Percentiles rank a stretch among this genome's conserved stretches.
Evolutionary conservation across 2,113 vertebrate genomes (phyloP).

Genomic region (Alosa alosa): DNA sequence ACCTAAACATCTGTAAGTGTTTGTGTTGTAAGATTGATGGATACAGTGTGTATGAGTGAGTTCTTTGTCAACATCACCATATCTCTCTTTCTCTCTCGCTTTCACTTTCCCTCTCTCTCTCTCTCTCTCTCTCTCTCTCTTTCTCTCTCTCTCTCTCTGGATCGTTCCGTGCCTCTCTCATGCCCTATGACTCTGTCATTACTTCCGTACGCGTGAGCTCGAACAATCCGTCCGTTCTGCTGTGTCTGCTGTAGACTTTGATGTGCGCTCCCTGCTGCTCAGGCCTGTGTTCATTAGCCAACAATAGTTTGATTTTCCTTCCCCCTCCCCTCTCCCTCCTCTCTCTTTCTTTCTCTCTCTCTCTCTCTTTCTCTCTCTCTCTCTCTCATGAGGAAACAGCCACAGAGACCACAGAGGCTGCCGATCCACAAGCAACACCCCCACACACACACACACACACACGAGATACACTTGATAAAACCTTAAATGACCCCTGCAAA

Average conservation of each 20-base stretch:
- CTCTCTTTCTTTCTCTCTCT: neutral
- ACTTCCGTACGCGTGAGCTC: constrained; percentile 67
- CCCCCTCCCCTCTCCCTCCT: no score
- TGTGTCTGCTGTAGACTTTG: constrained; percentile 66
- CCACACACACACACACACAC: no score
- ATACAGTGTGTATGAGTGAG: neutral
- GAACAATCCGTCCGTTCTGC: constrained; percentile 68
- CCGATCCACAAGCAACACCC: neutral
- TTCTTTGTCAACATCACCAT: neutral
- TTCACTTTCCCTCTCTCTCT: neutral
- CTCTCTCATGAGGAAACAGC: neutral
- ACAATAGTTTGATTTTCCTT: constrained; percentile 54
- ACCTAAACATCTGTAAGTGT: neutral
- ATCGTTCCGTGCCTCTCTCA: constrained; percentile 44
- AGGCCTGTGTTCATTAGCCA: constrained; percentile 59
- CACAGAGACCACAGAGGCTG: neutral
- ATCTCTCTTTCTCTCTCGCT: neutral
- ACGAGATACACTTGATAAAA: neutral
- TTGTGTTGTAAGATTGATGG: neutral
- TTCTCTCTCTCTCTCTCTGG: neutral
- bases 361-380: neutral
- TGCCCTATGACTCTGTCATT: constrained; percentile 64
- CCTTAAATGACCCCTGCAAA: neutral
- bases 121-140: neutral
- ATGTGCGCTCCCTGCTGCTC: constrained; percentile 60